These are phyloP conservation scores for Dysmachus trigonus DNA, from an alignment of 2,888 invertebrate genomes.

Conservation along the genomic window DNA sequence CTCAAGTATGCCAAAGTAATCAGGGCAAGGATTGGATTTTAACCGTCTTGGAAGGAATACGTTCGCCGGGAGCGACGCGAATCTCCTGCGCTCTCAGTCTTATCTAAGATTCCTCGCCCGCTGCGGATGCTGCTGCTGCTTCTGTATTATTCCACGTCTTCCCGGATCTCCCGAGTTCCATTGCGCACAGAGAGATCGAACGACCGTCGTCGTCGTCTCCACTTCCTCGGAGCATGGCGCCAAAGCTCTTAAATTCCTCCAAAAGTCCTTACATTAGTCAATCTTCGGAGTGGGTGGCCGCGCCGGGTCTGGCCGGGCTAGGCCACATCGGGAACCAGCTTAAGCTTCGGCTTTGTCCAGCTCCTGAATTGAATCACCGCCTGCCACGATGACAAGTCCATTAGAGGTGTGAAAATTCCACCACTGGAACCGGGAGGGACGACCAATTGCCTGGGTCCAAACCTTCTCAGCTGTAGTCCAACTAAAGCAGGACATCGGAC, in stretches of 20 bases:
- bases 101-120: constrained; percentile 31
- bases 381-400: constrained; percentile 37
- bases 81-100: constrained; percentile 32
- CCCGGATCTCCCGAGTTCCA: constrained; percentile 1
- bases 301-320: constrained; percentile 3
- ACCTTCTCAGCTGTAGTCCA: not conserved
- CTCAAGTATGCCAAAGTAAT: constrained; percentile 35
- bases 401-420: constrained; percentile 37
- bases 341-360: not conserved
- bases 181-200: constrained; percentile 36
- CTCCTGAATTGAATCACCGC: constrained; percentile 32
- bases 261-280: constrained; percentile 3
- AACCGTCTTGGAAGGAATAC: constrained; percentile 47
- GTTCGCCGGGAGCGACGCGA: constrained; percentile 14
- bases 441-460: constrained; percentile 18
- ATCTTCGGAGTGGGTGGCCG: constrained; percentile 2
- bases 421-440: constrained; percentile 17
- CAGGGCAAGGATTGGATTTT: constrained; percentile 46
- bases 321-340: constrained; percentile 1
- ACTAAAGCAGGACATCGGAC: not conserved
- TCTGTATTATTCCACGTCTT: constrained; percentile 36
- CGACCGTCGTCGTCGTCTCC: not conserved
- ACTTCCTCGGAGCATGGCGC: not conserved
- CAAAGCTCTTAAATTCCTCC: constrained; percentile 28
- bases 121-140: constrained; percentile 28